Percentiles rank a stretch among this genome's conserved stretches.
phyloP scores from a whole-genome alignment of 2,797 vertebrate genomes.

The Loris lydekkerianus region DNA sequence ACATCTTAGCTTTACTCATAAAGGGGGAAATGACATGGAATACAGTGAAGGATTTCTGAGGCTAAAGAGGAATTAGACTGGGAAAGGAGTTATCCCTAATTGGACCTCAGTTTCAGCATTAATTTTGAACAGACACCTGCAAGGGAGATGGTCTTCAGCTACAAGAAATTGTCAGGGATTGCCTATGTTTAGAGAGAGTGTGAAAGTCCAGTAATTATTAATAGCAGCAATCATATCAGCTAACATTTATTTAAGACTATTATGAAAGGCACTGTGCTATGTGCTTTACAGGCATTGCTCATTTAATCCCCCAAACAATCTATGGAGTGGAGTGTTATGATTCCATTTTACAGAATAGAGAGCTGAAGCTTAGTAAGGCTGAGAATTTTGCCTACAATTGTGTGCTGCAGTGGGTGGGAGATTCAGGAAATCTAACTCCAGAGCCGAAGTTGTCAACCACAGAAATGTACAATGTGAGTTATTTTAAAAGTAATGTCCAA shows the following conservation, averaged over 20 bases:
- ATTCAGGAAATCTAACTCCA: background rate
- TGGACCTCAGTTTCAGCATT: background rate
- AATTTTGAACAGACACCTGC: background rate
- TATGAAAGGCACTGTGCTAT: background rate
- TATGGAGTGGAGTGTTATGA: background rate
- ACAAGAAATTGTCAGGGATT: background rate
- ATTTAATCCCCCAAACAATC: background rate
- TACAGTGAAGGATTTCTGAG: background rate
- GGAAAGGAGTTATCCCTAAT: background rate
- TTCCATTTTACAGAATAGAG: background rate
- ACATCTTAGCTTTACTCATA: background rate
- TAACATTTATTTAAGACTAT: background rate
- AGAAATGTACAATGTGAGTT: background rate
- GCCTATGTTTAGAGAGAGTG: background rate
- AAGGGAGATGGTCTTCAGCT: background rate
- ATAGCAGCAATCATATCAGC: background rate
- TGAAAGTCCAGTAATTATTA: background rate
- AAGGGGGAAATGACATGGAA: background rate
- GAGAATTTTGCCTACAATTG: background rate
- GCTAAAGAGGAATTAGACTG: background rate
- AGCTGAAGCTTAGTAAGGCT: background rate
- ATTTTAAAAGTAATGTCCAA: slow-evolving; percentile 5
- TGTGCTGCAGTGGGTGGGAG: rapidly evolving
- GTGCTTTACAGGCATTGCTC: background rate
- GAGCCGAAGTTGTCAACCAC: rapidly evolving